Base-by-base conservation (phyloP, 2,797 vertebrate species). In the Dendrocincla tyrannina region DNA sequence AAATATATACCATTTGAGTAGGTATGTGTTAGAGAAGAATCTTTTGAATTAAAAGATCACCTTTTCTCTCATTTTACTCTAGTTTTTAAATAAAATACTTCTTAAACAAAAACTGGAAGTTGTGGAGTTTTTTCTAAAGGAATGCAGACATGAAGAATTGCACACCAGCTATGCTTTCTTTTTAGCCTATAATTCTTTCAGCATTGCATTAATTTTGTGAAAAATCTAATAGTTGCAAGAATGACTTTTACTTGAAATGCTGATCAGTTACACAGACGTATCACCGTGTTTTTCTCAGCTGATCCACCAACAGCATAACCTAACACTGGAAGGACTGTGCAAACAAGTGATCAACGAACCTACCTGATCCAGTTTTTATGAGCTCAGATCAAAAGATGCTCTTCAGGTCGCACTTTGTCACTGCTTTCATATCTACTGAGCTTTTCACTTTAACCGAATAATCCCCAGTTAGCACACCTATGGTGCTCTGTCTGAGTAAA, bases 381-480 rank as follows among this genome's bases (percentile, higher is more conserved):
- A 74, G 53, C 80, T 76, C 33, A 93, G 68, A 85, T 91, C 53
- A 92, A 72, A 92, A 77, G 68, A 94, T 66, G 50, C 46, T 92
- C 85, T 59, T 91, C 80, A 93, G 62, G 83, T 96, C 83, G 89
- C 81, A 88, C 75, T 75, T 70, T 89, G 69, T 78, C 85, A 93
- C 62, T 67, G 17, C 58, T 90, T 97, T 89, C 69, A 19, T 42
- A 63, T 46, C 68, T 69, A 91, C 63, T 46, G 75, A 77, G 56
- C 47, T 91, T 94, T 90, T 67, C 30, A 67, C 32, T 89, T 89
- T 27, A 91, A 92, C 81, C 81, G 35, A 85, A 85, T 83, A 96
- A 93, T 78, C 76, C 55, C 67, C 62, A 85, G 15, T 50, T 92
- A 94, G 24, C 55, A 74, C 19, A 56, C 46, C 17, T 58, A 13